phyloP scores from a whole-genome alignment of 2,797 vertebrate genomes.

The Pangasius sanitwongsei region DNA sequence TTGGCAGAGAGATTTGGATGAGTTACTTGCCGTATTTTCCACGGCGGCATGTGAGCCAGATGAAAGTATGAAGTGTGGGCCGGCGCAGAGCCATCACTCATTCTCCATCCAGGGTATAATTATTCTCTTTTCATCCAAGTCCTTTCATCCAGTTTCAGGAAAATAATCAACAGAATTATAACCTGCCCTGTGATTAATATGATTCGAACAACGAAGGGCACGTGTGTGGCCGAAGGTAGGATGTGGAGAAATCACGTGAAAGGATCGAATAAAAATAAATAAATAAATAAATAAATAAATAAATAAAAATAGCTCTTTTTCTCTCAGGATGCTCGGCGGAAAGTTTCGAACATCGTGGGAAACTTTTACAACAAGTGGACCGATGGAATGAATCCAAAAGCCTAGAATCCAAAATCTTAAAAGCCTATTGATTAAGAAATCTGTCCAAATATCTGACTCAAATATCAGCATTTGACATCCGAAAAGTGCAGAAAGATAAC shows the following conservation, averaged over 20 bases:
- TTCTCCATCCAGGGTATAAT: neutral
- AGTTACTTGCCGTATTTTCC: neutral
- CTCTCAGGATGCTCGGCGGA: neutral
- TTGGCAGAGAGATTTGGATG: slow-evolving; percentile 1
- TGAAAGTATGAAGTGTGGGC: slow-evolving; percentile 21
- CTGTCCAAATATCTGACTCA: neutral
- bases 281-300: too few relatives aligned
- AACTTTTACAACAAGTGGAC: neutral
- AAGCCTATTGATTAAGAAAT: neutral
- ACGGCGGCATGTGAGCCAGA: neutral
- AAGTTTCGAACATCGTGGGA: neutral
- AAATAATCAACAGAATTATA: slow-evolving; percentile 17
- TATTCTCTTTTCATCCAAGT: slow-evolving; percentile 9
- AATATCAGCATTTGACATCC: neutral
- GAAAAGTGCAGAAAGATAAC: neutral
- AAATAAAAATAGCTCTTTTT: neutral
- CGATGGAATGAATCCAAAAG: neutral
- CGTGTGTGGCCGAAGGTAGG: neutral
- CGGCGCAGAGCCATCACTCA: neutral
- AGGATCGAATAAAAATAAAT: neutral
- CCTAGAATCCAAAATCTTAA: neutral
- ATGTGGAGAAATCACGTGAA: neutral
- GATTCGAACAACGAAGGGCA: slow-evolving; percentile 6
- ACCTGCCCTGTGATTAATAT: slow-evolving; percentile 17
- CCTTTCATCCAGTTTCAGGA: slow-evolving; percentile 11